Conservation (phyloP, 2,888 invertebrate genomes). For the Teleogryllus oceanicus region DNA sequence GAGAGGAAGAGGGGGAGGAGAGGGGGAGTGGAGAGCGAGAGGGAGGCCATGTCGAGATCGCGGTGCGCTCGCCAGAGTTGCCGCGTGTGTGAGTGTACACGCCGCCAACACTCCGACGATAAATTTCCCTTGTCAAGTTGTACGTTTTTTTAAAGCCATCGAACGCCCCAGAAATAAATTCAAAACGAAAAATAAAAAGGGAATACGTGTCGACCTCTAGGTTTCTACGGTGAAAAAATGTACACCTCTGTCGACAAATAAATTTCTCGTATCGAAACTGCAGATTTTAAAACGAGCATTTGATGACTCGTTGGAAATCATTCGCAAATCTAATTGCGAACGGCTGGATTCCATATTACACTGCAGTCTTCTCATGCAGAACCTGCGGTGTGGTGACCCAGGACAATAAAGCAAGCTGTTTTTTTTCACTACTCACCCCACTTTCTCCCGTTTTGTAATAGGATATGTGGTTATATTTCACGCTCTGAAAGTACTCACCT, state of each 20-base stretch:
- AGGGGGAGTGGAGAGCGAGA: not conserved
- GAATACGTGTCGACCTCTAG: constrained; percentile 7
- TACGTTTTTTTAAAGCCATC: constrained; percentile 6
- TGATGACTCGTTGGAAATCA: constrained; percentile 18
- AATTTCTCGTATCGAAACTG: constrained; percentile 12
- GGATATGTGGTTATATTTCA: not conserved
- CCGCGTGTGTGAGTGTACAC: not conserved
- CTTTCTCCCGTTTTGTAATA: not conserved
- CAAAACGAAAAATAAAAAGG: constrained; percentile 18
- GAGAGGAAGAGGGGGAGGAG: not conserved
- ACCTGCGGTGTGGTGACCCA: not conserved
- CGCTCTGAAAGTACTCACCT: not conserved
- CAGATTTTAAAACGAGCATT: constrained; percentile 10
- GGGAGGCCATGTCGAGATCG: not conserved
- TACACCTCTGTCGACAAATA: constrained; percentile 18
- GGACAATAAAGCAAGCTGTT: not conserved
- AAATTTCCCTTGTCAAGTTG: not conserved
- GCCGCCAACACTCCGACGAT: constrained; percentile 18
- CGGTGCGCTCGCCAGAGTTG: not conserved
- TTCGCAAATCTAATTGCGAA: not conserved
- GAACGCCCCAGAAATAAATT: not conserved
- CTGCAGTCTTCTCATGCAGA: constrained; percentile 18
- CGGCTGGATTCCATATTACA: not conserved
- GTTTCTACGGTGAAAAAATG: not conserved
- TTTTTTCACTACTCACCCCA: not conserved